Evolutionary conservation across 1,140 invertebrate species (phyloP).

Genomic region (Pseudomyrmex gracilis): DNA sequence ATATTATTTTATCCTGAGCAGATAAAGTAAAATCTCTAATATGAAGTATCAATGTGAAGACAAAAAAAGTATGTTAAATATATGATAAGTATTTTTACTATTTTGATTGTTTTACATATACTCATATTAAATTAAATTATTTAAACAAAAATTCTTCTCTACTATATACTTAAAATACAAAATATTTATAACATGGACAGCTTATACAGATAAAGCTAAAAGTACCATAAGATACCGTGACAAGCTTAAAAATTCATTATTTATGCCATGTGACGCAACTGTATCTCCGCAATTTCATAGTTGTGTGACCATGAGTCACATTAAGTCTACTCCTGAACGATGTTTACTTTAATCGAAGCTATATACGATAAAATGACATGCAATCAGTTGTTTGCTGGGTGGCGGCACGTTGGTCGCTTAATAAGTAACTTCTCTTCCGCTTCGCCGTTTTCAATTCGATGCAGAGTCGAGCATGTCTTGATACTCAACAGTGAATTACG

Average conservation of each 20-base stretch:
- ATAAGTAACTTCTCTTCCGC: constrained; percentile 43
- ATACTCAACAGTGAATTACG: neutral
- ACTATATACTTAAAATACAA: neutral
- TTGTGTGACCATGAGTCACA: neutral
- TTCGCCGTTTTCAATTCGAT: constrained; percentile 33
- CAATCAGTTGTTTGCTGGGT: constrained; percentile 22
- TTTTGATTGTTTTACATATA: neutral
- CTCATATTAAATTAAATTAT: neutral
- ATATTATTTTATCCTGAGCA: neutral
- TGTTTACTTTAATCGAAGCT: constrained; percentile 47
- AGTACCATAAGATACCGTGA: neutral
- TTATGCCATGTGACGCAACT: neutral
- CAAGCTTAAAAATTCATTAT: neutral
- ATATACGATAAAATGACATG: constrained; percentile 24
- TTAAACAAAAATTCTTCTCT: neutral
- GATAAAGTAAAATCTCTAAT: neutral
- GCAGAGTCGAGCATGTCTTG: constrained; percentile 13
- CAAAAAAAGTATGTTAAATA: neutral
- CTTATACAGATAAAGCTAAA: neutral
- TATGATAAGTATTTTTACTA: too few species aligned
- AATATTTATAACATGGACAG: neutral
- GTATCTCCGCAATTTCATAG: constrained; percentile 22
- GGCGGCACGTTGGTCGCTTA: constrained; percentile 3
- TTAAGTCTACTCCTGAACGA: constrained; percentile 6
- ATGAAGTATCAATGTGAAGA: neutral